phyloP scores from a whole-genome alignment of 1,140 invertebrate species.

The Conopomorpha cramerella region DNA sequence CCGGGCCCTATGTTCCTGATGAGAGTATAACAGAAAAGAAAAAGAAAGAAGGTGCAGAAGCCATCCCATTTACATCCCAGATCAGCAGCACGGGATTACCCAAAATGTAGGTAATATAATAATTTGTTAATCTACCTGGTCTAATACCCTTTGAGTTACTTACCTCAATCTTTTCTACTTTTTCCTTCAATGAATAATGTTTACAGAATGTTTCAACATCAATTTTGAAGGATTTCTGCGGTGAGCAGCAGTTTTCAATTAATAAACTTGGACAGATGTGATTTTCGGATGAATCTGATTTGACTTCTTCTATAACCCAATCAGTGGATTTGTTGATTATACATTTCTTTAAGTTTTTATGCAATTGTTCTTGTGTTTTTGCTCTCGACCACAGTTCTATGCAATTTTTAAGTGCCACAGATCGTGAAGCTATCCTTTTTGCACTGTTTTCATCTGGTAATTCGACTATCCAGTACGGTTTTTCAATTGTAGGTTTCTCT shows the following conservation, averaged over 20 bases:
- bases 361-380: conserved; percentile 63
- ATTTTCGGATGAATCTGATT: conserved; percentile 10
- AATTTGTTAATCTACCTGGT: no score
- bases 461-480: conserved; percentile 82
- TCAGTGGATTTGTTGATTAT: conserved; percentile 25
- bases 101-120: no score
- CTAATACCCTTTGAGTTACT: no score
- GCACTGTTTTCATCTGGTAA: conserved; percentile 66
- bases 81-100: no score
- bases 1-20: no score
- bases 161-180: conserved; percentile 87
- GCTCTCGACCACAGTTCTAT: conserved; percentile 79
- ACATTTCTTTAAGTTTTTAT: conserved; percentile 65
- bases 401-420: conserved; percentile 75
- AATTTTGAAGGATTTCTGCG: conserved; percentile 75
- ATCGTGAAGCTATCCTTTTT: conserved; percentile 72
- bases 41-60: no score
- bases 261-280: conserved; percentile 50
- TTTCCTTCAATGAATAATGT: conserved; percentile 77
- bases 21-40: no score
- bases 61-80: no score
- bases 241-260: conserved; percentile 57
- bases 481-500: conserved; percentile 58
- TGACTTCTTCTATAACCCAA: conserved; percentile 21
- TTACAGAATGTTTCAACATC: conserved; percentile 88